Evolutionary conservation across 2,797 vertebrate species (phyloP), one percentile per base, ranked within the genome.

Genomic region (Anolis apletophallus): DNA sequence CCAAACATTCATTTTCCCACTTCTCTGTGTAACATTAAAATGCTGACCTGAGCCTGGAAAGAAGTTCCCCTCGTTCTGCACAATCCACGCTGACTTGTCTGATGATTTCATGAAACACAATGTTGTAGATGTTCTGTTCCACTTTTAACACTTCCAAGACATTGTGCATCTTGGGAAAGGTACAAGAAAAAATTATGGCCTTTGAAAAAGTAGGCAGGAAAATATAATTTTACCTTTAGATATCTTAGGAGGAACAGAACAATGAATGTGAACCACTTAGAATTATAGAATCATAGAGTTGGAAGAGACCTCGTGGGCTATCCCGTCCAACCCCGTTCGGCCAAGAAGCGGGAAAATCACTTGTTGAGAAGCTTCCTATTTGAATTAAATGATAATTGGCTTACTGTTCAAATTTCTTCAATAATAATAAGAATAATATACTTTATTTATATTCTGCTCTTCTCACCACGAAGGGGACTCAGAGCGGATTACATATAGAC

Each of bases 91-190:
- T 98, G 95, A 99, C 97, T 94, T 99, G 98, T 67, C 97, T 95
- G 93, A 99, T 98, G 85, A 99, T 89, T 83, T 99, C 97, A 84
- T 98, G 98, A 94, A 98, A 99, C 77, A 98, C 93, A 0, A 97
- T 94, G 89, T 98, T 98, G 94, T 98, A 99, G 94, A 98, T 98
- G 84, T 96, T 97, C 94, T 99, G 98, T 88, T 99, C 98, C 2
- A 92, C 95, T 86, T 95, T 97, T 89, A 98, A 89, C 80, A 98
- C 76, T 78, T 98, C 94, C 71, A 99, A 94, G 74, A 97, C 75
- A 68, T 96, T 95, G 90, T 98, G 97, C 94, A 99, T 96, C 98
- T 99, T 92, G 3, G 79, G 88, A 86, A 94, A 92, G 12, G 91
- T 12, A 34, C 23, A 80, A 1, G 0, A 78, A 87, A 91, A 73